A percentile compares a stretch with the other conserved stretches of the same genome.
These are phyloP conservation scores for Lasioglossum pauxillum DNA, from an alignment of 2,888 invertebrate species.

Conservation along the genomic window DNA sequence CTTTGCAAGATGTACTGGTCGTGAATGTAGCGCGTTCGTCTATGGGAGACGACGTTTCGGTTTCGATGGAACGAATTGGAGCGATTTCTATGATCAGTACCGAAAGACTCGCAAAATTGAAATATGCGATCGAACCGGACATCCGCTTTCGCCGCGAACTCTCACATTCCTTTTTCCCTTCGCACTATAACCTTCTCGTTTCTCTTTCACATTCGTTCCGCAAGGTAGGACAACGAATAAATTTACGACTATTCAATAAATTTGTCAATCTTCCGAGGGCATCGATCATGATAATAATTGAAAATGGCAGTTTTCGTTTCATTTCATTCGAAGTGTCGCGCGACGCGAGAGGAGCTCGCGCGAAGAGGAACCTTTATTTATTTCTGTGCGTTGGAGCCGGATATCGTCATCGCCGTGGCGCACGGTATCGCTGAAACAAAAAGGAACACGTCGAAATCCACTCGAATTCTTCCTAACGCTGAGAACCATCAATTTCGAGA, in stretches of 20 bases:
- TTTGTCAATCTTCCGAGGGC: constrained; percentile 30
- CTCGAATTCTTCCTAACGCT: not conserved
- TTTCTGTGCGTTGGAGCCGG: constrained; percentile 41
- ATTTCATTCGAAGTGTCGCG: constrained; percentile 24
- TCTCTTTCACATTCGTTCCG: constrained; percentile 45
- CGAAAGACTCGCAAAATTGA: constrained; percentile 54
- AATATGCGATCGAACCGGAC: constrained; percentile 58
- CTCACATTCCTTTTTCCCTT: constrained; percentile 28
- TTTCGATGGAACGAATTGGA: constrained; percentile 51
- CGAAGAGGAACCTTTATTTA: constrained; percentile 12
- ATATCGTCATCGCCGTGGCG: not conserved
- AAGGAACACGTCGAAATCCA: not conserved
- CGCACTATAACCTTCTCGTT: constrained; percentile 31
- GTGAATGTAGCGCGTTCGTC: constrained; percentile 48
- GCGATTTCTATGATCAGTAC: constrained; percentile 42
- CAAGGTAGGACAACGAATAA: constrained; percentile 44
- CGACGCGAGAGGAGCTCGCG: constrained; percentile 37
- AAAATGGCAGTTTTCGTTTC: constrained; percentile 55
- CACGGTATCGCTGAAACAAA: constrained; percentile 1
- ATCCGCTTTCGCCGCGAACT: constrained; percentile 51
- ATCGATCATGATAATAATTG: constrained; percentile 40
- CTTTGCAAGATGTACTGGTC: constrained; percentile 51
- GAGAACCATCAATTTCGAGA: constrained; percentile 21
- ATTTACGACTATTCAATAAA: constrained; percentile 25
- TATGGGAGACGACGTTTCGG: constrained; percentile 34